These are phyloP conservation scores for Rugalucina vietnamica DNA, from an alignment of 2,888 invertebrate species.

Conservation along the genomic window DNA sequence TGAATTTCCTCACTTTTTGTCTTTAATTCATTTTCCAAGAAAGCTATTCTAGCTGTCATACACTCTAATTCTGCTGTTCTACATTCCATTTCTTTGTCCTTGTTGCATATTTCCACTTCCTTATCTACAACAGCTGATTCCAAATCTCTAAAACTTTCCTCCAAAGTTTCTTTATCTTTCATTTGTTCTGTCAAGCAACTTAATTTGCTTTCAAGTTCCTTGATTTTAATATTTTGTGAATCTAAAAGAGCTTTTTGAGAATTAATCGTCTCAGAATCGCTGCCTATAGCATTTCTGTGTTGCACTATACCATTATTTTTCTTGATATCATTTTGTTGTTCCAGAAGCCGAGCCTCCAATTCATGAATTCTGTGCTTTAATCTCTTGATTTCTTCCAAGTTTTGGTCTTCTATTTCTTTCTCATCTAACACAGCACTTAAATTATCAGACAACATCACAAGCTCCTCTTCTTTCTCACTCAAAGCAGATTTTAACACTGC, in stretches of 20 bases:
- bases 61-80: neutral
- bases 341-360: neutral
- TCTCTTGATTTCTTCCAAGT: neutral
- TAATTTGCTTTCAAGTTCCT: neutral
- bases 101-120: constrained; percentile 50
- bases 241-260: neutral
- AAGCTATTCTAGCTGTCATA: neutral
- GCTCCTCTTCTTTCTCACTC: constrained; percentile 33
- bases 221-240: neutral
- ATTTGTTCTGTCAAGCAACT: neutral
- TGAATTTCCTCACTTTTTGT: neutral
- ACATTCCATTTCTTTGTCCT: constrained; percentile 41
- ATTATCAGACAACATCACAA: constrained; percentile 19
- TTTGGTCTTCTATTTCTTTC: neutral
- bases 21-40: neutral
- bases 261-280: neutral
- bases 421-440: constrained; percentile 10
- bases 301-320: neutral
- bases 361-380: constrained; percentile 12
- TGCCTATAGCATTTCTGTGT: neutral
- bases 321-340: neutral
- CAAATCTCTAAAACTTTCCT: constrained; percentile 37
- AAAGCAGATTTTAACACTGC: constrained; percentile 11
- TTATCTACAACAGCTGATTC: constrained; percentile 51
- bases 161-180: neutral